Conservation (phyloP, 2,113 vertebrate genomes). For the Manacus vitellinus region DNA sequence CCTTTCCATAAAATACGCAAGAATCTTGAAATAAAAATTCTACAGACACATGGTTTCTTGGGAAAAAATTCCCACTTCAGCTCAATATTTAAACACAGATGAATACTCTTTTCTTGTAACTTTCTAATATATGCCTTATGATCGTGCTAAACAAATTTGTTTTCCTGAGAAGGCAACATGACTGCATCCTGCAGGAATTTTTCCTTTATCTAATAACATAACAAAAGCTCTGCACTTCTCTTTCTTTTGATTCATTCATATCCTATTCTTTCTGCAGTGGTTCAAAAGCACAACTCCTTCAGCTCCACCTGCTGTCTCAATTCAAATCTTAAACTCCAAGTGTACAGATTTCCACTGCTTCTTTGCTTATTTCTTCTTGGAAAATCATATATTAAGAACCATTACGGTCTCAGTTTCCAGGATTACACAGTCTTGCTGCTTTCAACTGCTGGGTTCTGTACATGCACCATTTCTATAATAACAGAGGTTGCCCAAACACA, state of each 20-base stretch:
- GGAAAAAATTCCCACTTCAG: background rate
- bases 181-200: background rate
- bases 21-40: background rate
- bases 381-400: background rate
- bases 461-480: slow-evolving; percentile 33
- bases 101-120: background rate
- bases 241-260: slow-evolving; percentile 41
- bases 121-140: background rate
- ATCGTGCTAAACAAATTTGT: background rate
- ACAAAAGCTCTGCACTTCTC: slow-evolving; percentile 24
- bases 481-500: slow-evolving; percentile 39
- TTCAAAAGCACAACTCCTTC: slow-evolving; percentile 36
- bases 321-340: background rate
- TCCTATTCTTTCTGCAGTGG: background rate
- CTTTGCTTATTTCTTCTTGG: background rate
- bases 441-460: slow-evolving; percentile 18
- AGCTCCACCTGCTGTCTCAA: slow-evolving; percentile 73
- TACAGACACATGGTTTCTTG: rapidly evolving
- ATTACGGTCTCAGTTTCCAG: background rate
- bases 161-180: background rate
- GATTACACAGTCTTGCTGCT: slow-evolving; percentile 30
- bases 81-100: background rate
- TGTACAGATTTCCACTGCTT: background rate
- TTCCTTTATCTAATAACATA: background rate
- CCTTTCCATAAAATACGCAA: background rate